Evolutionary conservation across 2,888 invertebrate species (phyloP).

Genomic region (Aphodius sticticus): DNA sequence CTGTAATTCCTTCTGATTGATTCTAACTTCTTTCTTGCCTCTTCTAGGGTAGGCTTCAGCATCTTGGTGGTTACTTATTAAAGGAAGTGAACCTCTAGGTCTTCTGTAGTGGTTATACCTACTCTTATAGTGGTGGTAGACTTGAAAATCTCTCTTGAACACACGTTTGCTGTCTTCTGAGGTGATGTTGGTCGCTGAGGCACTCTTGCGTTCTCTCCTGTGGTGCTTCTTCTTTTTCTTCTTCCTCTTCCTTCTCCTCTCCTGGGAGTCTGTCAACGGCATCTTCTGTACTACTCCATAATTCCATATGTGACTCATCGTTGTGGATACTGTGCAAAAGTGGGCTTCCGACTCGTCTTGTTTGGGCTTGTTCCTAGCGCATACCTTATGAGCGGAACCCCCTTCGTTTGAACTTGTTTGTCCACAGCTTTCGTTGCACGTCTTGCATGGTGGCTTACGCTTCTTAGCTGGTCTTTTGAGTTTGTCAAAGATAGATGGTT

Average conservation of each 20-base stretch:
- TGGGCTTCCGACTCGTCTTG: not conserved
- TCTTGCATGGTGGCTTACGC: not conserved
- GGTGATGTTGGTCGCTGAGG: not conserved
- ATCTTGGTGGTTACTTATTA: too few relatives aligned
- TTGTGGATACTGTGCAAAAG: not conserved
- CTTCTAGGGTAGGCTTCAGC: too few relatives aligned
- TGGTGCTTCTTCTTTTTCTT: not conserved
- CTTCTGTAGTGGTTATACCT: not conserved
- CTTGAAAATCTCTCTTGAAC: not conserved
- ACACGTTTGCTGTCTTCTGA: not conserved
- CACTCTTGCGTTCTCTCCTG: not conserved
- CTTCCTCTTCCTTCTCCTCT: not conserved
- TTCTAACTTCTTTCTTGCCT: not conserved
- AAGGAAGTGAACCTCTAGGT: not conserved
- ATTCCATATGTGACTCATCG: not conserved
- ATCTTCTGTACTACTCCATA: constrained; percentile 4
- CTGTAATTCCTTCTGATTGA: not conserved
- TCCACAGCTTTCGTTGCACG: not conserved
- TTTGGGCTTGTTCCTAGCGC: not conserved
- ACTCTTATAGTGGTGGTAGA: not conserved
- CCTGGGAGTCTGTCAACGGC: not conserved
- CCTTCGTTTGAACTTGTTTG: not conserved
- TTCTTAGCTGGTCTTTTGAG: not conserved
- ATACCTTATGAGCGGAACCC: not conserved
- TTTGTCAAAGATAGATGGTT: constrained; percentile 5